Conservation (phyloP, 2,113 vertebrate species). For the Corythornis vintsioides region DNA sequence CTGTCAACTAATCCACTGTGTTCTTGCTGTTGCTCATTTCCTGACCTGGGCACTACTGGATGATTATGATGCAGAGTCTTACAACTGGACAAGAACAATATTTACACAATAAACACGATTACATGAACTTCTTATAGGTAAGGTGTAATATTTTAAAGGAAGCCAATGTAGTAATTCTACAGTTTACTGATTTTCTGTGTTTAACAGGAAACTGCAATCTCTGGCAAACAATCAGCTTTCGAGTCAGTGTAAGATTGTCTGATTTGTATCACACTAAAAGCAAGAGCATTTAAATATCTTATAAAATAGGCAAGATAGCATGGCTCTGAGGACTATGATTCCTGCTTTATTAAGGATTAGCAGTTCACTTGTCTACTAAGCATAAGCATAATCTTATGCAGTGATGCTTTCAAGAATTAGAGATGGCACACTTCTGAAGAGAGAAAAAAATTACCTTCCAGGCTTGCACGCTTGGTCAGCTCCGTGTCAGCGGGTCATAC, state of each 20-base stretch:
- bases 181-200: background rate
- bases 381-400: background rate
- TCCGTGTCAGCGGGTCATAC: background rate
- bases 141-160: background rate
- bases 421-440: background rate
- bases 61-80: background rate
- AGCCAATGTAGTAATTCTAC: background rate
- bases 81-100: background rate
- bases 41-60: background rate
- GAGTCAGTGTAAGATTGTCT: background rate
- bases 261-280: background rate
- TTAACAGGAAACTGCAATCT: background rate
- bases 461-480: background rate
- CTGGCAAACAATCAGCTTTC: background rate
- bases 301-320: background rate
- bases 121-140: background rate
- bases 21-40: background rate
- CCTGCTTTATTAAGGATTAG: background rate
- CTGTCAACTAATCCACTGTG: background rate
- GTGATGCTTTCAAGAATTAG: background rate
- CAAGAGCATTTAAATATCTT: background rate
- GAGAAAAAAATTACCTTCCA: background rate
- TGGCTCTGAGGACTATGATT: background rate
- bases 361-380: background rate
- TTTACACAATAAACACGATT: background rate